Conservation (phyloP, 2,797 vertebrate genomes). For the Lagodon rhomboides region DNA sequence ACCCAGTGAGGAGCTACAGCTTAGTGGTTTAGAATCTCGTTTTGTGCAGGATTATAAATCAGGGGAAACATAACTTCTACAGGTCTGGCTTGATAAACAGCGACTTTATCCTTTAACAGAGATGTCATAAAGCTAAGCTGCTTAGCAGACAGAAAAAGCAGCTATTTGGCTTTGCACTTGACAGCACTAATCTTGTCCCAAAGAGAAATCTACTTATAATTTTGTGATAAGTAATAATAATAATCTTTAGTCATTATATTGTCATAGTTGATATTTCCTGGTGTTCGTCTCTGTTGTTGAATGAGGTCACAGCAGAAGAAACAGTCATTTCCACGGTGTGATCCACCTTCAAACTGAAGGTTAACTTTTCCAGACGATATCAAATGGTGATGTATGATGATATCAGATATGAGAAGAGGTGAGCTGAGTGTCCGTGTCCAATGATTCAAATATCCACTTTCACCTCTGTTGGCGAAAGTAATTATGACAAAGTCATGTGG, state of each 20-base stretch:
- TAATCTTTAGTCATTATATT: conserved; percentile 10
- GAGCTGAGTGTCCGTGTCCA: conserved; percentile 59
- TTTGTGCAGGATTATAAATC: conserved; percentile 5
- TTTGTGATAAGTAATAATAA: background rate
- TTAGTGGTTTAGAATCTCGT: background rate
- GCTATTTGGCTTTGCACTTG: conserved; percentile 35
- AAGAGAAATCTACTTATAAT: conserved; percentile 39
- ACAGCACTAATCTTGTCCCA: conserved; percentile 35
- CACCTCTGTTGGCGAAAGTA: conserved; percentile 77
- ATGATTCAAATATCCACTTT: conserved; percentile 69
- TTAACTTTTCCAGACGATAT: conserved; percentile 62
- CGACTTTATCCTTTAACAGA: conserved; percentile 35
- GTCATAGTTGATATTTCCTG: conserved; percentile 12
- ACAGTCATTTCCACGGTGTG: background rate
- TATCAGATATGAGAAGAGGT: conserved; percentile 53
- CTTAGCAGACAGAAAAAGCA: conserved; percentile 51
- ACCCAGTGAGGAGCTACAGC: background rate
- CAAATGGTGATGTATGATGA: conserved; percentile 61
- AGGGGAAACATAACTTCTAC: background rate
- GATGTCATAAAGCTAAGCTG: conserved; percentile 49
- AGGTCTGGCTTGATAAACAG: conserved; percentile 27
- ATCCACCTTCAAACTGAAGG: conserved; percentile 35
- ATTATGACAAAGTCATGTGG: conserved; percentile 73
- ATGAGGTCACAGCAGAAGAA: background rate
- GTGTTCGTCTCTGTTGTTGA: conserved; percentile 7